These are phyloP conservation scores for Lycaon pictus DNA, from an alignment of 2,113 vertebrate genomes.

Conservation along the genomic window DNA sequence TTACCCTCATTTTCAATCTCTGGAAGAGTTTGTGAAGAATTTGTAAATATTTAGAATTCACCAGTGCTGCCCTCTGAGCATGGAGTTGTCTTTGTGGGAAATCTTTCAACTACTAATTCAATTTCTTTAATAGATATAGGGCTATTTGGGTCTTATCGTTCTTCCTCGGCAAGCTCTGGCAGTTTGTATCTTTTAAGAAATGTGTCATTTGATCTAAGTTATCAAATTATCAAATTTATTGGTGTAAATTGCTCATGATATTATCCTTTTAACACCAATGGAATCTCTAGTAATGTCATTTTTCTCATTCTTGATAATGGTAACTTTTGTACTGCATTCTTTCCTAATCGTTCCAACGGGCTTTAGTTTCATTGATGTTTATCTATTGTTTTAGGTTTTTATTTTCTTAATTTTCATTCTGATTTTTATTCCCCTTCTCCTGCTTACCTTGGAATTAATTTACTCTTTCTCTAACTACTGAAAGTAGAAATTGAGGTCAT, in stretches of 20 bases:
- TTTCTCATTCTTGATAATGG: background rate
- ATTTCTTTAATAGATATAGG: background rate
- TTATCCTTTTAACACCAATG: background rate
- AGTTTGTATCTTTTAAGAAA: background rate
- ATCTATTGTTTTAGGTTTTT: background rate
- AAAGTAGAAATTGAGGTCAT: background rate
- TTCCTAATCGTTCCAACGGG: background rate
- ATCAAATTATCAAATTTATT: background rate
- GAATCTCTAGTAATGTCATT: background rate
- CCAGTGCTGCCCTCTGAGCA: background rate
- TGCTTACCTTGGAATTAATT: background rate
- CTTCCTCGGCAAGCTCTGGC: background rate
- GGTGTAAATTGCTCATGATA: background rate
- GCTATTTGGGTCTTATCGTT: background rate
- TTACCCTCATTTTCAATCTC: background rate
- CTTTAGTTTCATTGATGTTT: background rate
- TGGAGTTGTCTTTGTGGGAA: background rate
- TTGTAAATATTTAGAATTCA: background rate
- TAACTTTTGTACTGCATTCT: background rate
- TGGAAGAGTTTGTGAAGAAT: background rate
- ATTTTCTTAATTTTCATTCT: background rate
- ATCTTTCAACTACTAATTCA: slow-evolving; percentile 4
- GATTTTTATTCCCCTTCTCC: background rate
- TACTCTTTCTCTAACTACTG: background rate
- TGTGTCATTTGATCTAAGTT: background rate